Evolutionary conservation across 1,140 invertebrate genomes (phyloP).

Genomic region (Lithobius niger): DNA sequence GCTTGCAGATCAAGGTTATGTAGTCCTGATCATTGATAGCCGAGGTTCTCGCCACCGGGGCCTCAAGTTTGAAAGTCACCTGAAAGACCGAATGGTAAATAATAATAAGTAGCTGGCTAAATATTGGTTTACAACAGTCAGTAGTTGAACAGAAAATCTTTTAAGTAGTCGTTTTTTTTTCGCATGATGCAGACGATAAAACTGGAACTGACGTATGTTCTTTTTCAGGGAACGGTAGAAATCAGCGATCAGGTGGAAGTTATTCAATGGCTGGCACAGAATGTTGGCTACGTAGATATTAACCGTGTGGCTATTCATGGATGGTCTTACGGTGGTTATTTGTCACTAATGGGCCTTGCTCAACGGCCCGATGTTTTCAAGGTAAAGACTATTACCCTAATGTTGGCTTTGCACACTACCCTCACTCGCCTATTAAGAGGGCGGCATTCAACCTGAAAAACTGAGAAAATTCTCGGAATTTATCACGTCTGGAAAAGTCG

Average conservation of each 20-base stretch:
- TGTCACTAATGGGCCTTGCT: conserved; percentile 37
- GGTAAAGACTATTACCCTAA: conserved; percentile 27
- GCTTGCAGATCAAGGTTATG: conserved; percentile 89
- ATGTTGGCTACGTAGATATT: conserved; percentile 78
- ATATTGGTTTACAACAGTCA: too few species aligned
- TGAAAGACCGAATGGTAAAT: conserved; percentile 65
- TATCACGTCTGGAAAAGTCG: too few species aligned
- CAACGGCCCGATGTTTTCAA: conserved; percentile 38
- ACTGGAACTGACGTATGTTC: neutral
- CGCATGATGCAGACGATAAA: neutral
- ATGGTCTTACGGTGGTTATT: conserved; percentile 85
- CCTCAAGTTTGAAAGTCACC: conserved; percentile 75
- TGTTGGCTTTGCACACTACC: too few species aligned
- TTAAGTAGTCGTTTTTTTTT: neutral
- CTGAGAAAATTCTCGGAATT: too few species aligned
- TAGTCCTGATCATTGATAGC: conserved; percentile 88
- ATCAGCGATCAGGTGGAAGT: conserved; percentile 93
- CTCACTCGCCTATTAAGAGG: too few species aligned
- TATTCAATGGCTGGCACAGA: conserved; percentile 67
- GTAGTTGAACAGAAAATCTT: too few species aligned
- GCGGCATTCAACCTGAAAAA: too few species aligned
- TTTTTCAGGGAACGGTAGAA: conserved; percentile 71
- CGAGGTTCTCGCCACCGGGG: conserved; percentile 87
- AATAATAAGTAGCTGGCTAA: too few species aligned
- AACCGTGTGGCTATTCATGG: conserved; percentile 87